Evolutionary conservation across 2,797 vertebrate species (phyloP), one percentile per base, ranked within the genome.

Genomic region (Crenuchus spilurus): DNA sequence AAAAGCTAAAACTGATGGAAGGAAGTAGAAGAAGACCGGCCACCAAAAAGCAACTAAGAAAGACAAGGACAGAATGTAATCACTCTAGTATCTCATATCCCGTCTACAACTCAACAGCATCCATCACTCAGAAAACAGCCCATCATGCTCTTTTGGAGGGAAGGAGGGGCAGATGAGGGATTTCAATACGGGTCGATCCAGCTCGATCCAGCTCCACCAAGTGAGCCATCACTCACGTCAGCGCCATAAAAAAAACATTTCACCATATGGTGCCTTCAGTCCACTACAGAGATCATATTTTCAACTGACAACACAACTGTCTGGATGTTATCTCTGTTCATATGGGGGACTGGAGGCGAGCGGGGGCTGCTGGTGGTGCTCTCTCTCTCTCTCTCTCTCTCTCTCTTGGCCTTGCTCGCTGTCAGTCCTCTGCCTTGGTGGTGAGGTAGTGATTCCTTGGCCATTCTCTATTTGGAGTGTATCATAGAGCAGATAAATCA

Each of bases 211-310:
- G 88, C 81, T 79, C 78, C 72, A 80, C 85, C 84, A 84, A 93
- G 84, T 89, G 85, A 92, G 90, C 90, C 87, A 90, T 92, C 90
- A 93, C 82, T 93, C 90, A 93, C 80, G 87, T 90, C 88, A 88
- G 84, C 84, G 83, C 84, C 85, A 86, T 86, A 85, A 90, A 88
- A n/a, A 82, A 88, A 90, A 87, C 84, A 88, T 87, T 89, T 89
- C 87, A 88, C 90, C 88, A 91, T 91, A 91, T 91, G 90, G 87
- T 83, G 88, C 90, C 87, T 91, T 91, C 87, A 87, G 86, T 89
- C 88, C 91, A 92, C 85, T 87, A 87, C 85, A 84, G 86, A 88
- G 85, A 90, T 89, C 88, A 89, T 89, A 90, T 91, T 90, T 91
- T 91, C 84, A 85, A 80, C 87, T 88, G 84, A 92, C 87, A 90